These are phyloP conservation scores for Andrena dorsata DNA, from an alignment of 2,888 invertebrate species.

Conservation along the genomic window DNA sequence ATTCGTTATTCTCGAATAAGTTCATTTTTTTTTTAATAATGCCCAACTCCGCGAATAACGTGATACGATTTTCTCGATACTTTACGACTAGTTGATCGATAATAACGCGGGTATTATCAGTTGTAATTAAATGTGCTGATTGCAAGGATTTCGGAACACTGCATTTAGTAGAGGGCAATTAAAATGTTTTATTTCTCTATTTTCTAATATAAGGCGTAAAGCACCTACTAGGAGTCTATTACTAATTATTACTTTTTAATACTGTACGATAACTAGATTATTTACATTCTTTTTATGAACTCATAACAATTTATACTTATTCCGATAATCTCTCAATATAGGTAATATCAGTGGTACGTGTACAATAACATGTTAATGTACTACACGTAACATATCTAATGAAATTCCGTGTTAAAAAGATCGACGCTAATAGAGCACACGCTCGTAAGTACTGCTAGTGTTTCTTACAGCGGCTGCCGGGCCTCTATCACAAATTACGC, in stretches of 20 bases:
- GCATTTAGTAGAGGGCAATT: slow-evolving; percentile 71
- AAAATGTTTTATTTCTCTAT: slow-evolving; percentile 79
- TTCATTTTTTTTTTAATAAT: too few relatives aligned
- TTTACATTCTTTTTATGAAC: slow-evolving; percentile 80
- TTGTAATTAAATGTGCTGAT: neutral
- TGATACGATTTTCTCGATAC: neutral
- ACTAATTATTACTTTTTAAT: slow-evolving; percentile 83
- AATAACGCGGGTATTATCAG: too few relatives aligned
- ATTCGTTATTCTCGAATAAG: too few relatives aligned
- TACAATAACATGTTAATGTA: slow-evolving; percentile 66
- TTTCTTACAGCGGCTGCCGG: slow-evolving; percentile 66
- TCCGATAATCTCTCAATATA: slow-evolving; percentile 78
- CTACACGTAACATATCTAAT: slow-evolving; percentile 49
- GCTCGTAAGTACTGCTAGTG: slow-evolving; percentile 59
- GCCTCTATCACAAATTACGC: slow-evolving; percentile 79
- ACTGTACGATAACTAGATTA: slow-evolving; percentile 83
- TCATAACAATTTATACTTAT: slow-evolving; percentile 76
- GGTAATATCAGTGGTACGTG: slow-evolving; percentile 74
- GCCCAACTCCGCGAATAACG: too few relatives aligned
- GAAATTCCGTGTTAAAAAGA: slow-evolving; percentile 54
- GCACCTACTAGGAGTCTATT: slow-evolving; percentile 76
- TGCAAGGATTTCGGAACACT: slow-evolving; percentile 27
- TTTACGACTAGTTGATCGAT: too few relatives aligned
- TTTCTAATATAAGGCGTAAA: slow-evolving; percentile 79
- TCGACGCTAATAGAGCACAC: slow-evolving; percentile 45